Evolutionary conservation across 2,113 vertebrate genomes (phyloP).

Genomic region (Macrotis lagotis): DNA sequence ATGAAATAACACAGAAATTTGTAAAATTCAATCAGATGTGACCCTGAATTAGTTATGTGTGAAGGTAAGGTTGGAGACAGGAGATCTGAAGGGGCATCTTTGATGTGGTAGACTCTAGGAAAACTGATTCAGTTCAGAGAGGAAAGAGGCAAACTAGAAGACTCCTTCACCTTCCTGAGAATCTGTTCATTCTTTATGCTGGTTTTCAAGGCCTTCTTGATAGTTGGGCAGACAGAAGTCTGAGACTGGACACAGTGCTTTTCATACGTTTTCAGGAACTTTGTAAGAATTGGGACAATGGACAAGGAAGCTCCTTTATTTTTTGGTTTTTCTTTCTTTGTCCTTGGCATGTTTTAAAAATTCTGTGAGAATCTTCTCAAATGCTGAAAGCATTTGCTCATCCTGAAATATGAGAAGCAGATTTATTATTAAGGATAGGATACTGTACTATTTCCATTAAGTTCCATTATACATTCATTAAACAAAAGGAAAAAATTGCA

Average conservation of each 20-base stretch:
- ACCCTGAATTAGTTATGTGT: neutral
- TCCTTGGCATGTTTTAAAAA: constrained; percentile 41
- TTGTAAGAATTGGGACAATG: neutral
- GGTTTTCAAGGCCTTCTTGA: constrained; percentile 54
- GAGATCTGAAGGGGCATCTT: neutral
- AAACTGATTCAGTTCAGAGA: neutral
- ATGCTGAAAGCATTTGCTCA: constrained; percentile 27
- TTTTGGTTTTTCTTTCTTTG: constrained; percentile 44
- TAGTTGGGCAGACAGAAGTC: constrained; percentile 29
- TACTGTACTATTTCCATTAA: neutral
- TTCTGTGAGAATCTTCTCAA: neutral
- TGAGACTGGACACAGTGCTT: constrained; percentile 25
- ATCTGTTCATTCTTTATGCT: constrained; percentile 27
- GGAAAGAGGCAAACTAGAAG: neutral
- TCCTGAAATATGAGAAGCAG: constrained; percentile 29
- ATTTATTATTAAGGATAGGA: constrained; percentile 25
- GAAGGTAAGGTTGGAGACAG: neutral
- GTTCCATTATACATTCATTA: neutral
- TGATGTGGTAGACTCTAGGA: neutral
- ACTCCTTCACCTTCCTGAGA: constrained; percentile 60
- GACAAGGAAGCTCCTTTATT: neutral
- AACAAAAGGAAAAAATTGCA: neutral
- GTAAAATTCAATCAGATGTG: neutral
- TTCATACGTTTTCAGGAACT: constrained; percentile 55
- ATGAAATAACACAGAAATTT: neutral